Conservation (phyloP, 2,797 vertebrate genomes). For the Pseudochirops cupreus region DNA sequence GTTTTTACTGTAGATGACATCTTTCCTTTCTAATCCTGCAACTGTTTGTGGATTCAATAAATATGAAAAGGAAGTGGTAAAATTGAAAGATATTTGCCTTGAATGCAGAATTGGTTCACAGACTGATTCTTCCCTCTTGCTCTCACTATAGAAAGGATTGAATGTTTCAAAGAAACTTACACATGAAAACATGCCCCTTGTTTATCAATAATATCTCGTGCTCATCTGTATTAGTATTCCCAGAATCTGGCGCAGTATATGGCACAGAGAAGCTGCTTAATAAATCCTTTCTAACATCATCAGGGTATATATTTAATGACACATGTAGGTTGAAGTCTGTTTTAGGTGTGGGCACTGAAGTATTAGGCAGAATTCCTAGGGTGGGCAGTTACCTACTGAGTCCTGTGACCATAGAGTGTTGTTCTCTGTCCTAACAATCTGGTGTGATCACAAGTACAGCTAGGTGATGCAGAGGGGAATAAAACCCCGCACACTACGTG, state of each 20-base stretch:
- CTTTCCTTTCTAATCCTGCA: conserved; percentile 60
- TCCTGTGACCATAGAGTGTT: not conserved
- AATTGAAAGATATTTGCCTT: conserved; percentile 36
- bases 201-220: conserved; percentile 1
- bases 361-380: not conserved
- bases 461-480: not conserved
- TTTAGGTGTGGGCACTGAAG: not conserved
- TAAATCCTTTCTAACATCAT: not conserved
- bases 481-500: not conserved
- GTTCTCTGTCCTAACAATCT: not conserved
- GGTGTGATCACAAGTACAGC: not conserved
- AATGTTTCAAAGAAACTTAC: conserved; percentile 6
- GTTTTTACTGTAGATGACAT: conserved; percentile 52
- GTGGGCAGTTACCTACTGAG: not conserved
- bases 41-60: conserved; percentile 64
- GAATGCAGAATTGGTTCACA: not conserved
- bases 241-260: not conserved
- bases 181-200: conserved; percentile 11
- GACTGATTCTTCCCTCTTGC: not conserved
- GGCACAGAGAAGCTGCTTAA: not conserved
- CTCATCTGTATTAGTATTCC: not conserved
- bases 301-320: not conserved
- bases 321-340: not conserved
- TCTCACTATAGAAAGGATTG: conserved; percentile 4
- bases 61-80: conserved; percentile 37